These are phyloP conservation scores for Mycteria americana DNA, from an alignment of 2,797 vertebrate species.

Conservation along the genomic window DNA sequence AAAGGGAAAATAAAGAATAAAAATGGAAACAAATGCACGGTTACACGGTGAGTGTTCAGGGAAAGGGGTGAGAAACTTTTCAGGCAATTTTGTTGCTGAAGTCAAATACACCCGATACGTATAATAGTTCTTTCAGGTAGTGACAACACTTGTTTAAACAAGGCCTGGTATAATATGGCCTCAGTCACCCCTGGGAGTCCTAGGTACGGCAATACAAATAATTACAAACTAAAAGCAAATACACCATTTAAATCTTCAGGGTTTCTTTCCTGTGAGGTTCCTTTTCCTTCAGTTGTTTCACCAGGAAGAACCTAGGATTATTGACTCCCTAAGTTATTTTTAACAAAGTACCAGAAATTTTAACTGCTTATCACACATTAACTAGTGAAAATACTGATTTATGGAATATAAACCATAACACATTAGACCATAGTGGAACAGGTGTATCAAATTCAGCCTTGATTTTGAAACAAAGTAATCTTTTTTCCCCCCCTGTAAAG, in stretches of 20 bases:
- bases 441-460: not conserved
- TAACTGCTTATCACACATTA: not conserved
- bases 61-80: not conserved
- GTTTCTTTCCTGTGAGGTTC: not conserved
- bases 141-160: not conserved
- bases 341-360: not conserved
- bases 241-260: not conserved
- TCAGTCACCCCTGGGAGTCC: not conserved
- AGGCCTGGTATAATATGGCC: not conserved
- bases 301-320: not conserved
- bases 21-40: fast-evolving
- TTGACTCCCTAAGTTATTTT: not conserved
- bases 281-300: not conserved
- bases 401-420: not conserved
- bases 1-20: not conserved
- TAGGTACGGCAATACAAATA: not conserved
- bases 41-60: not conserved
- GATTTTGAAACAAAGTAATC: not conserved
- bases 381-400: not conserved
- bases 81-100: not conserved
- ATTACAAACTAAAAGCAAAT: not conserved
- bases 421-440: not conserved
- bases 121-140: not conserved
- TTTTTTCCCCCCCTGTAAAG: not conserved
- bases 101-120: not conserved